phyloP scores from a whole-genome alignment of 2,888 invertebrate genomes.

The Troides oblongomaculatus region DNA sequence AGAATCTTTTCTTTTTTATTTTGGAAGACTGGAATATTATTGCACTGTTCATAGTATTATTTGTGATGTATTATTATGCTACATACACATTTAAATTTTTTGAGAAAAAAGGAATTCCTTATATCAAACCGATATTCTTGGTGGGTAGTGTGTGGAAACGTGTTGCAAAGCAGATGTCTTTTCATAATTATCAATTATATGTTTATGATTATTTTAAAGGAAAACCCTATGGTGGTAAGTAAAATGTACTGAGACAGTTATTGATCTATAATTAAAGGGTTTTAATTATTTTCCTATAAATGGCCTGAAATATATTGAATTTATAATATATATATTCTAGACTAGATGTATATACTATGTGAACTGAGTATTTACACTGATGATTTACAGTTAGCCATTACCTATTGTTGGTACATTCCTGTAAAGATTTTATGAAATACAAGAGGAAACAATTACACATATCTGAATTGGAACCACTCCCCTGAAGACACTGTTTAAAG shows the following conservation, averaged over 20 bases:
- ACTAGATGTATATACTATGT: too few species aligned
- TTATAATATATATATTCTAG: too few species aligned
- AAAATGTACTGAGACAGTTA: neutral
- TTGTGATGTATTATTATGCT: slow-evolving; percentile 49
- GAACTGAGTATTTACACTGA: too few species aligned
- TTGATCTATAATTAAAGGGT: neutral
- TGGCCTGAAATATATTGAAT: too few species aligned
- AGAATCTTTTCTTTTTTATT: slow-evolving; percentile 47
- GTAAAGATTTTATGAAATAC: too few species aligned
- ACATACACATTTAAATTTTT: slow-evolving; percentile 24
- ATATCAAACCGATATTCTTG: slow-evolving; percentile 21
- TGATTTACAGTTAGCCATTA: too few species aligned
- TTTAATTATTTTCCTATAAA: too few species aligned
- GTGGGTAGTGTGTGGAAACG: slow-evolving; percentile 31
- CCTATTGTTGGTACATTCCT: too few species aligned
- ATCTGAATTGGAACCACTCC: too few species aligned
- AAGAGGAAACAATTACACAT: too few species aligned
- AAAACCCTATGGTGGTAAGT: slow-evolving; percentile 69
- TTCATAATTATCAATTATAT: slow-evolving; percentile 69
- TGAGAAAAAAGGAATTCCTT: slow-evolving; percentile 25
- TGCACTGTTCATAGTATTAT: slow-evolving; percentile 50
- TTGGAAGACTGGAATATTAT: slow-evolving; percentile 62
- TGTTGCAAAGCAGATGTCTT: slow-evolving; percentile 47
- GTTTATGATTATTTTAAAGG: slow-evolving; percentile 73
- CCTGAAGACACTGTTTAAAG: too few species aligned